These are phyloP conservation scores for Ibidorhyncha struthersii DNA, from an alignment of 2,113 vertebrate species.

Conservation along the genomic window DNA sequence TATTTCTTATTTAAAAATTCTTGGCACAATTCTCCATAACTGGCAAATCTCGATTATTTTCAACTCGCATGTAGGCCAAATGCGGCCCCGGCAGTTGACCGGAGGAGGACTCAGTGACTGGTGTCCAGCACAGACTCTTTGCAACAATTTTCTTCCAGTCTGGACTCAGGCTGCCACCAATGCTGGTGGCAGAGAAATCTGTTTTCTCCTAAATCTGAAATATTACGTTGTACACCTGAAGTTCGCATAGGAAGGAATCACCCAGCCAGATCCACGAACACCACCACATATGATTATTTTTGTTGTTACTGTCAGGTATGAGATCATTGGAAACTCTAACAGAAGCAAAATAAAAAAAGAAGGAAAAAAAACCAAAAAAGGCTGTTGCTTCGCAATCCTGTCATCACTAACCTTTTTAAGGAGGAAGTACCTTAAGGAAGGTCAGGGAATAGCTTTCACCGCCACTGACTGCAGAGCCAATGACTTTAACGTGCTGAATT, in stretches of 20 bases:
- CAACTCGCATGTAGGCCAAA: background rate
- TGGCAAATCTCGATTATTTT: background rate
- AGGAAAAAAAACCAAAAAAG: background rate
- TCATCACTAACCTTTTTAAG: background rate
- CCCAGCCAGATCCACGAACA: rapidly evolving
- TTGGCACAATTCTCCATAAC: background rate
- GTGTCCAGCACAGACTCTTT: background rate
- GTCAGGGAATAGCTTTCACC: background rate
- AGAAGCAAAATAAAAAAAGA: background rate
- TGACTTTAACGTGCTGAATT: background rate
- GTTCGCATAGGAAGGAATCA: background rate
- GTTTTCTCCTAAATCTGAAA: background rate
- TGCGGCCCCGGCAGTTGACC: rapidly evolving
- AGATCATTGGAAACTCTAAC: background rate
- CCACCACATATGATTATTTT: background rate
- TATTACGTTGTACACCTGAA: background rate
- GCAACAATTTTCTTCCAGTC: background rate
- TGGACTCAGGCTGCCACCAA: background rate
- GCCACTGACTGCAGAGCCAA: background rate
- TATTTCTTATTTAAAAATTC: background rate
- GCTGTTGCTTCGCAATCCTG: background rate
- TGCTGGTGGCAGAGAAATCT: background rate
- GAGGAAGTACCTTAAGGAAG: background rate
- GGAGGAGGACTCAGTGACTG: background rate
- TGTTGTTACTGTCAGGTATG: background rate